Conservation (phyloP, 2,888 invertebrate species). For the Formica aserva region DNA sequence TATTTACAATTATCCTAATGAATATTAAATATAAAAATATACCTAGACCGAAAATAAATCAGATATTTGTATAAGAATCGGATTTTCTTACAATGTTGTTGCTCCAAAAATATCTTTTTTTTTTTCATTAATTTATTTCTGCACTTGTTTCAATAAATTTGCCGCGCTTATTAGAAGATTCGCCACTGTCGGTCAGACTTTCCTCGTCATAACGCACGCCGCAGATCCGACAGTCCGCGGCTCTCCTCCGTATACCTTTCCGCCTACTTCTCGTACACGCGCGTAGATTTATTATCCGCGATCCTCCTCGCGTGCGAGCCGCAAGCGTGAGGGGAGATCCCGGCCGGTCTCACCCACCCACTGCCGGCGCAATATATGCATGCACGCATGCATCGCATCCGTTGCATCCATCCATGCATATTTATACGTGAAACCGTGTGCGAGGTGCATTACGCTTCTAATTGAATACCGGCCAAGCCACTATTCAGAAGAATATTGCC, state of each 20-base stretch:
- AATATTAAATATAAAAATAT: not conserved
- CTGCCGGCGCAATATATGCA: not conserved
- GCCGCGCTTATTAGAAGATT: not conserved
- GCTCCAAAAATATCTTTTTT: not conserved
- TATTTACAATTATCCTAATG: not conserved
- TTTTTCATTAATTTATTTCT: not conserved
- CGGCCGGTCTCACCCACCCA: constrained; percentile 48
- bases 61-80: not conserved
- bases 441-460: constrained; percentile 69
- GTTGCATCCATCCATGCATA: constrained; percentile 61
- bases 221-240: constrained; percentile 40
- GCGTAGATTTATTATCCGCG: constrained; percentile 68
- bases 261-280: constrained; percentile 61
- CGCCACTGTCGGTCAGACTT: not conserved
- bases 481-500: constrained; percentile 48
- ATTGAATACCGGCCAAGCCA: constrained; percentile 67
- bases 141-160: too few relatives aligned
- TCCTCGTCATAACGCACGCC: constrained; percentile 26
- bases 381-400: constrained; percentile 61
- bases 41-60: not conserved
- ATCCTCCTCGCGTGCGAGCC: constrained; percentile 62
- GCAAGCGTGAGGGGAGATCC: not conserved
- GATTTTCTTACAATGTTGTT: not conserved
- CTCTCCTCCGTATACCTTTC: constrained; percentile 57
- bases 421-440: constrained; percentile 65